A percentile compares a stretch with the other conserved stretches of the same genome.
Conservation (phyloP, 2,797 vertebrate species). For the Enteromius paludinosus region DNA sequence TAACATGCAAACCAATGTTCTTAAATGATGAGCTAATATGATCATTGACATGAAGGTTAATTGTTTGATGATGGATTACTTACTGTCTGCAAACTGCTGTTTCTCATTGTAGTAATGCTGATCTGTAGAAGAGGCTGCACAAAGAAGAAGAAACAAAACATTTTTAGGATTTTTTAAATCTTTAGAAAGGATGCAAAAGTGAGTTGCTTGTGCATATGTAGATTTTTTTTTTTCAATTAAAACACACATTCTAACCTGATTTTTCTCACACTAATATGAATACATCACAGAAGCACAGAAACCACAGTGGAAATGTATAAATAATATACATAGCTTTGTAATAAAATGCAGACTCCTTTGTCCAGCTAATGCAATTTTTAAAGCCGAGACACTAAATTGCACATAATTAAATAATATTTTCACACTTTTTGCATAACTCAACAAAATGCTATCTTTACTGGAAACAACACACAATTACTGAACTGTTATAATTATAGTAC, state of each 20-base stretch:
- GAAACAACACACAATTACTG: background rate
- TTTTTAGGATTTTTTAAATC: background rate
- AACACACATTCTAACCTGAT: background rate
- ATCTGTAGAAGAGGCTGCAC: constrained; percentile 72
- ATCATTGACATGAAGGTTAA: constrained; percentile 37
- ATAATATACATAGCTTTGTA: background rate
- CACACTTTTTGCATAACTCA: background rate
- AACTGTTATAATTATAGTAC: background rate
- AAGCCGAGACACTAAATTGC: background rate
- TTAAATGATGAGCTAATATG: constrained; percentile 37
- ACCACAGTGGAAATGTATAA: background rate
- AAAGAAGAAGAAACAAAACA: constrained; percentile 11
- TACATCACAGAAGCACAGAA: background rate
- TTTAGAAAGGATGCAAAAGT: background rate
- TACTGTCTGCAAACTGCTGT: constrained; percentile 85
- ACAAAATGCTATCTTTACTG: background rate
- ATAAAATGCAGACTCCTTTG: background rate
- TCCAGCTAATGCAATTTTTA: background rate
- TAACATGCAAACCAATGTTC: constrained; percentile 32
- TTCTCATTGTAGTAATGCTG: constrained; percentile 87
- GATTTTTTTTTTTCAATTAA: background rate
- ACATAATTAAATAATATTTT: background rate
- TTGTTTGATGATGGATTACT: constrained; percentile 57
- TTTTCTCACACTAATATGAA: background rate
- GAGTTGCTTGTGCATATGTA: background rate